Conservation (phyloP, 2,113 vertebrate species). For the Callithrix jacchus region DNA sequence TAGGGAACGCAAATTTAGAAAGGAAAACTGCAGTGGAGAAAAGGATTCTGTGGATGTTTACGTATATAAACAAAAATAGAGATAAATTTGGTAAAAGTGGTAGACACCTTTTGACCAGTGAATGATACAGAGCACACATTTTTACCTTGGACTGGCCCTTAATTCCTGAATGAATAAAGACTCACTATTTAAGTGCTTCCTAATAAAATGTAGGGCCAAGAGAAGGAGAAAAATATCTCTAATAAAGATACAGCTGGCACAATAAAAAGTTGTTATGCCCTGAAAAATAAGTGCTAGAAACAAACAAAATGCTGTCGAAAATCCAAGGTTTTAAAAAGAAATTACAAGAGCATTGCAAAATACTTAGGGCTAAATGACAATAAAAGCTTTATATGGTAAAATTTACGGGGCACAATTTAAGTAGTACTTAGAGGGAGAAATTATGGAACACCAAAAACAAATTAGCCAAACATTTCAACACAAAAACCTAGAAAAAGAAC, state of each 20-base stretch:
- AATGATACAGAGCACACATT: not conserved
- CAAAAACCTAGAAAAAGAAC: not conserved
- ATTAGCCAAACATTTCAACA: not conserved
- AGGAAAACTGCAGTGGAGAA: not conserved
- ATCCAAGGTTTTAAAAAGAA: slow-evolving; percentile 31
- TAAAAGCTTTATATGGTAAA: not conserved
- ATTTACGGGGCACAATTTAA: slow-evolving; percentile 16
- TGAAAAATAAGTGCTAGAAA: slow-evolving; percentile 50
- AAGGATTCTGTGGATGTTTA: not conserved
- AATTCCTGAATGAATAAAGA: slow-evolving; percentile 43
- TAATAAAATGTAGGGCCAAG: slow-evolving; percentile 27
- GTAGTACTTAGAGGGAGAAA: not conserved
- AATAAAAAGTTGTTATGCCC: slow-evolving; percentile 16
- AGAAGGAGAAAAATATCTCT: not conserved
- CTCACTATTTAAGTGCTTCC: not conserved
- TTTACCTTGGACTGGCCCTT: not conserved
- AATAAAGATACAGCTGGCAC: not conserved
- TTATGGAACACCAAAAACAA: not conserved
- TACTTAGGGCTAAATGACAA: not conserved
- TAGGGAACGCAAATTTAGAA: not conserved
- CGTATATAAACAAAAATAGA: not conserved
- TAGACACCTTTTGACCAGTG: not conserved
- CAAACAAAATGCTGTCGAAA: slow-evolving; percentile 37
- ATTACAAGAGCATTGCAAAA: not conserved
- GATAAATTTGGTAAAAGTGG: not conserved